Evolutionary conservation across 2,113 vertebrate species (phyloP).

Genomic region (Caranx ignobilis): DNA sequence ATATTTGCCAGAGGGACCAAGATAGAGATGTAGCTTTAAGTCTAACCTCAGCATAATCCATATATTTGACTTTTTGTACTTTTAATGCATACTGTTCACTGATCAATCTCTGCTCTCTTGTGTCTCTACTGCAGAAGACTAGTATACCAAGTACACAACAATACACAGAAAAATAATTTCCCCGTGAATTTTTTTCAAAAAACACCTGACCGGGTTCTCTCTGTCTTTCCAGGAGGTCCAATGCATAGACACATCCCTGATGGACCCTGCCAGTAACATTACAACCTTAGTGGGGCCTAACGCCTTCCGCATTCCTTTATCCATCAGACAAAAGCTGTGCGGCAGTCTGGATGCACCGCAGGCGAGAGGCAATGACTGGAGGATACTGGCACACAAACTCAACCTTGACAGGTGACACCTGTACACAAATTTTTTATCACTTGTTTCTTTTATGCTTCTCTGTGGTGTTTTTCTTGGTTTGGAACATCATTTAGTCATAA

Average conservation of each 20-base stretch:
- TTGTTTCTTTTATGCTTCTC: constrained; percentile 1
- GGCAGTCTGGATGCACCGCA: constrained; percentile 97
- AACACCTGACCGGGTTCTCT: not conserved
- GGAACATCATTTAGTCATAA: constrained; percentile 1
- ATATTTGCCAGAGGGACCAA: not conserved
- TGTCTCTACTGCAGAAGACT: not conserved
- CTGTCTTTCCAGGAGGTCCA: constrained; percentile 87
- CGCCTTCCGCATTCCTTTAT: constrained; percentile 96
- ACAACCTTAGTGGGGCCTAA: constrained; percentile 93
- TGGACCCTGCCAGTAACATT: constrained; percentile 91
- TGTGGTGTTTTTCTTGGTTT: not conserved
- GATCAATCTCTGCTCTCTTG: not conserved
- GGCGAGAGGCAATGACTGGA: constrained; percentile 97
- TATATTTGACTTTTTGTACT: not conserved
- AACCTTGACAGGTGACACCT: constrained; percentile 92
- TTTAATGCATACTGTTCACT: too few species aligned
- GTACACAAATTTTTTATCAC: not conserved
- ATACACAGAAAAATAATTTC: not conserved
- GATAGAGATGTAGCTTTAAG: not conserved
- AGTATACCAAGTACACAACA: not conserved
- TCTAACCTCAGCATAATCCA: not conserved
- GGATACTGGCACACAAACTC: constrained; percentile 97
- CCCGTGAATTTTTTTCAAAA: not conserved
- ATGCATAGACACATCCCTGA: constrained; percentile 90
- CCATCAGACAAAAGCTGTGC: constrained; percentile 96